phyloP scores from a whole-genome alignment of 2,888 invertebrate genomes.

The Acrocera orbiculus region DNA sequence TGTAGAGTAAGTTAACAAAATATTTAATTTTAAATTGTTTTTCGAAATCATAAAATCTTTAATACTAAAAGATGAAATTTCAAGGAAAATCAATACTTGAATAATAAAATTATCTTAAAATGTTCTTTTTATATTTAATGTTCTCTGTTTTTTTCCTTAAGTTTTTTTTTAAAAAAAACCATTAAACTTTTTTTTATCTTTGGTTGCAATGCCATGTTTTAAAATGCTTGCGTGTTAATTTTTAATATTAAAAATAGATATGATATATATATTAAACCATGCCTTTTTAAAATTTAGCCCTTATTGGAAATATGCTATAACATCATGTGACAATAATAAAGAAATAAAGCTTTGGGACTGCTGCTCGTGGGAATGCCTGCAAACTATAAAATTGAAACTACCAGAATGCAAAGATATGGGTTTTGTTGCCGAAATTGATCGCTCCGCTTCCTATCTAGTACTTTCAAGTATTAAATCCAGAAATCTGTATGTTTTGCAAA shows the following conservation, averaged over 20 bases:
- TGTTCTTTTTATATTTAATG: no score
- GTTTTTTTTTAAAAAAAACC: not conserved
- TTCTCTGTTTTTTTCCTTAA: not conserved
- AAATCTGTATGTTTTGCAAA: slow-evolving; percentile 65
- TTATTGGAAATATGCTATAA: slow-evolving; percentile 93
- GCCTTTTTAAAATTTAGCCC: slow-evolving; percentile 34
- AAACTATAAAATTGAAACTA: slow-evolving; percentile 53
- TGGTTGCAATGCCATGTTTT: no score
- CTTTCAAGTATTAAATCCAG: slow-evolving; percentile 74
- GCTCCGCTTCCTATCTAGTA: slow-evolving; percentile 68
- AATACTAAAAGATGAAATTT: slow-evolving; percentile 13
- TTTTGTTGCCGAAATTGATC: slow-evolving; percentile 54
- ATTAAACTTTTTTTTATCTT: not conserved
- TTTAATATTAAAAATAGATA: no score
- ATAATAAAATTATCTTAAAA: no score
- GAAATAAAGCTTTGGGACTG: slow-evolving; percentile 90
- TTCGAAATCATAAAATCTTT: not conserved
- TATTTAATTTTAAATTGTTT: no score
- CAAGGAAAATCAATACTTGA: not conserved
- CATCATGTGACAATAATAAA: slow-evolving; percentile 76
- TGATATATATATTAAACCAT: not conserved
- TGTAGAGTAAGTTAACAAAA: slow-evolving; percentile 56
- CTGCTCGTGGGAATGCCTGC: slow-evolving; percentile 87
- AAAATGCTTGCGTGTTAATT: no score
- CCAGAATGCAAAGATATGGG: slow-evolving; percentile 13